Evolutionary conservation across 2,888 invertebrate species (phyloP), one percentile per base, ranked within the genome.

Genomic region (Geotrupes spiniger): DNA sequence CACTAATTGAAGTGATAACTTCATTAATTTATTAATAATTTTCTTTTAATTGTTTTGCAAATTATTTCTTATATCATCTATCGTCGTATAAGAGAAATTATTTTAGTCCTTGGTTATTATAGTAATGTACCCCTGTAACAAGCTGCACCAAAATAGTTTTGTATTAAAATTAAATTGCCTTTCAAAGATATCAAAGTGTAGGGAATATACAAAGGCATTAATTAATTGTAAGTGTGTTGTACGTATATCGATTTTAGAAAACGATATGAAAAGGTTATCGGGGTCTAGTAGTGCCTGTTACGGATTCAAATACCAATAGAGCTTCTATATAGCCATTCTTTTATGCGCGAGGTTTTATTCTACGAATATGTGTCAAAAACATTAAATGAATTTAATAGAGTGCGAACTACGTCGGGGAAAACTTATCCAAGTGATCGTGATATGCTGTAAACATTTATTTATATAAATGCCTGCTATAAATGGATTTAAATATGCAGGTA

Each of bases 251-350:
- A 40, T 40, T 40, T 21, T 21, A 27, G 14, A 12, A 26, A 40
- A 40, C 14, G 15, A 40, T 21, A 15, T 40, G 26, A 26, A 25
- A 12, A 40, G 26, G 40, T 40, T 40, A 40, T 40, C 27, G 40
- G 40, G 40, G 40, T 6, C 11, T 15, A 40, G 12, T 40, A 15
- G 40, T 40, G 26, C 40, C 40, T 40, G 40, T 40, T 40, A 40
- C 40, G 25, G 27, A 27, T 27, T 40, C 14, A 8, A 33, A 33
- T 33, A 6, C 33, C n/a, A 33, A 33, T 15, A 33, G 33, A 38
- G 39, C n/a, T 16, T 12, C 27, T 26, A 6, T n/a, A 14, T 10
- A 15, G 11, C 11, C 27, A 25, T 40, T 40, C 15, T n/a, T 26
- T 27, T 26, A 14, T 12, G 25, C 11, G 15, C 11, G 10, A 40